These are phyloP conservation scores for Pyrgus malvae DNA, from an alignment of 2,888 invertebrate genomes.

Conservation along the genomic window DNA sequence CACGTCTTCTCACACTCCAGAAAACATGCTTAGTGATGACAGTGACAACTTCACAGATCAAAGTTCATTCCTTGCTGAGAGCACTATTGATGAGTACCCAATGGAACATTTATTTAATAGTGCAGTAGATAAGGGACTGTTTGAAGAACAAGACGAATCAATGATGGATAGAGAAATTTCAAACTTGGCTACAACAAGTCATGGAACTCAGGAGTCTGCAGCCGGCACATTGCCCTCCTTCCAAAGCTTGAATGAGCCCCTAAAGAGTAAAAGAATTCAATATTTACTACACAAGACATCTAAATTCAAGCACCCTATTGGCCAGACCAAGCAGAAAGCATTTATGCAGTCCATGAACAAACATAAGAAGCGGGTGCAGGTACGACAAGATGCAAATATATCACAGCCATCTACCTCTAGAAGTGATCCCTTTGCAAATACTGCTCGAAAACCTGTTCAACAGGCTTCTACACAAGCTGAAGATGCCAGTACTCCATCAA, in stretches of 20 bases:
- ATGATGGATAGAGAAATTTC: constrained; percentile 78
- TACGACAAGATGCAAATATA: constrained; percentile 54
- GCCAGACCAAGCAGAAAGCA: constrained; percentile 75
- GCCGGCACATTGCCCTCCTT: constrained; percentile 67
- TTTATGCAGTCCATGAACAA: constrained; percentile 79
- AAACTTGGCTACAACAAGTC: constrained; percentile 73
- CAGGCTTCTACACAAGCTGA: constrained; percentile 58
- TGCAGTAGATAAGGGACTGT: constrained; percentile 74
- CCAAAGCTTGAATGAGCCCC: constrained; percentile 72
- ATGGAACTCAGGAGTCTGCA: constrained; percentile 64
- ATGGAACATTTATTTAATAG: constrained; percentile 78
- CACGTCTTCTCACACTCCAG: constrained; percentile 59
- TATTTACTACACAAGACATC: constrained; percentile 77
- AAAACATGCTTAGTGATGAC: constrained; percentile 72
- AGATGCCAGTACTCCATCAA: constrained; percentile 61
- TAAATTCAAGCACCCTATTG: constrained; percentile 75
- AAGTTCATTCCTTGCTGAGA: constrained; percentile 74
- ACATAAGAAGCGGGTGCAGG: constrained; percentile 74
- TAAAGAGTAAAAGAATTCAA: constrained; percentile 76
- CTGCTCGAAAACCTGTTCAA: constrained; percentile 62
- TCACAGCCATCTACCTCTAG: constrained; percentile 71
- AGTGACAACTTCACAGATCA: constrained; percentile 74
- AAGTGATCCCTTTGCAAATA: constrained; percentile 64
- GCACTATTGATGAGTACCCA: constrained; percentile 75
- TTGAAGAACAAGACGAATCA: constrained; percentile 72